phyloP scores from a whole-genome alignment of 92 coral and sea anemone genomes.

The Palythoa heliodiscus region DNA sequence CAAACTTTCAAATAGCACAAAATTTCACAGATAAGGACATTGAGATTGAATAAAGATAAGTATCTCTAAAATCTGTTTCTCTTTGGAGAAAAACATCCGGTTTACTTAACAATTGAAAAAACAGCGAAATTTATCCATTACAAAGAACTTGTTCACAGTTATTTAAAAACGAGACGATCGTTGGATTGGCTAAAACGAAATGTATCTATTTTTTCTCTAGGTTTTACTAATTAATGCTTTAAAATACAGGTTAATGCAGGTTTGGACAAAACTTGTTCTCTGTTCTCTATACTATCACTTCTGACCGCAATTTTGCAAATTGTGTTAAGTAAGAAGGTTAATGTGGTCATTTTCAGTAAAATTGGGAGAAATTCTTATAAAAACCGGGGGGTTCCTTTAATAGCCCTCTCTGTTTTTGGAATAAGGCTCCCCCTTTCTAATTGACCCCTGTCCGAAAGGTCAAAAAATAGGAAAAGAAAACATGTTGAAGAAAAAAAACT shows the following conservation, averaged over 20 bases:
- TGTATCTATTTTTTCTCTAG: not conserved
- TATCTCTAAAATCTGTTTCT: no score
- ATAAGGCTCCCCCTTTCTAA: conserved; percentile 4
- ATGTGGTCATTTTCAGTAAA: conserved; percentile 1
- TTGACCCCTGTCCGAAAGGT: not conserved
- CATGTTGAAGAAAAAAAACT: not conserved
- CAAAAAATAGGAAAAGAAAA: not conserved
- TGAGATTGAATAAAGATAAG: no score
- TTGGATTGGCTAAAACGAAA: conserved; percentile 1
- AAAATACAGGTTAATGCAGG: conserved; percentile 5
- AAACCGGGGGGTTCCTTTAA: not conserved
- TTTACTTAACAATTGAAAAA: no score
- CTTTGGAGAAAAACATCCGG: no score
- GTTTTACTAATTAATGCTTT: conserved; percentile 7
- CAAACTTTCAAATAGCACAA: no score
- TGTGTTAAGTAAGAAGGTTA: conserved; percentile 1
- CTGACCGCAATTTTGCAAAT: conserved; percentile 10
- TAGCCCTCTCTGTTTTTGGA: not conserved
- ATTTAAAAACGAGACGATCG: no score
- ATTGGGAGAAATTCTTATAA: not conserved
- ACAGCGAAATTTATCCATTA: no score
- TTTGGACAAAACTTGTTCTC: conserved; percentile 1
- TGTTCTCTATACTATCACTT: not conserved
- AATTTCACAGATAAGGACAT: no score
- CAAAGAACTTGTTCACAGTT: no score